Percentiles rank a stretch among this genome's conserved stretches.
Evolutionary conservation across 2,797 vertebrate species (phyloP).

Genomic region (Sparidentex hasta): DNA sequence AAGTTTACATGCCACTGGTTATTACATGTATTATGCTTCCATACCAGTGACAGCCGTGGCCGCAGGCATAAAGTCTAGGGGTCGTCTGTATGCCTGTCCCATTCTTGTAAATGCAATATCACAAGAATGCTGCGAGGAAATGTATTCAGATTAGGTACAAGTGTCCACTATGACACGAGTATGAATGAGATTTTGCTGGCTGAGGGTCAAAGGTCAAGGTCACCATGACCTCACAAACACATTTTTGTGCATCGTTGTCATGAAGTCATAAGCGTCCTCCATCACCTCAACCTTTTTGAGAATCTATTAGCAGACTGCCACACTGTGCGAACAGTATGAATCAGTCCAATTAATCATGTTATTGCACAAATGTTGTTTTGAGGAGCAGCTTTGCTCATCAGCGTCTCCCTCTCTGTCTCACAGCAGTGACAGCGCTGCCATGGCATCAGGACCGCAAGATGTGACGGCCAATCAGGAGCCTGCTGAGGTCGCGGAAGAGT

Average conservation of each 20-base stretch:
- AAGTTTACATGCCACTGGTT: too few relatives aligned
- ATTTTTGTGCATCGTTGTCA: not conserved
- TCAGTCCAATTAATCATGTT: not conserved
- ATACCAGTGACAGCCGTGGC: too few relatives aligned
- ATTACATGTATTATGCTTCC: too few relatives aligned
- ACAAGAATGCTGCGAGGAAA: too few relatives aligned
- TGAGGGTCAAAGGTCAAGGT: too few relatives aligned
- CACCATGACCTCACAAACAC: too few relatives aligned
- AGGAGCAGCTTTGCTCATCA: slow-evolving; percentile 9
- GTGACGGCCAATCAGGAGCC: slow-evolving; percentile 79
- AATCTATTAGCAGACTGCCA: not conserved
- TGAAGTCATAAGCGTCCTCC: not conserved
- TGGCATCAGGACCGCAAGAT: slow-evolving; percentile 86
- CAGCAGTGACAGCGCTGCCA: slow-evolving; percentile 86
- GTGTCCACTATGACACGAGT: too few relatives aligned
- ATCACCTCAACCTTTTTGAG: not conserved
- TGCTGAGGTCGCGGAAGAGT: slow-evolving; percentile 84
- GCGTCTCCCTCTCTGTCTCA: slow-evolving; percentile 29
- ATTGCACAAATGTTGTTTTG: not conserved
- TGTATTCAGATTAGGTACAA: too few relatives aligned
- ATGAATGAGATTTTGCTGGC: too few relatives aligned
- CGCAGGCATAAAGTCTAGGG: too few relatives aligned
- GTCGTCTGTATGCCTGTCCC: too few relatives aligned
- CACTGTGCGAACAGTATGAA: not conserved
- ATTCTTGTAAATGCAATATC: too few relatives aligned